phyloP scores from a whole-genome alignment of 2,797 vertebrate species.

The Rhynchonycteris naso region DNA sequence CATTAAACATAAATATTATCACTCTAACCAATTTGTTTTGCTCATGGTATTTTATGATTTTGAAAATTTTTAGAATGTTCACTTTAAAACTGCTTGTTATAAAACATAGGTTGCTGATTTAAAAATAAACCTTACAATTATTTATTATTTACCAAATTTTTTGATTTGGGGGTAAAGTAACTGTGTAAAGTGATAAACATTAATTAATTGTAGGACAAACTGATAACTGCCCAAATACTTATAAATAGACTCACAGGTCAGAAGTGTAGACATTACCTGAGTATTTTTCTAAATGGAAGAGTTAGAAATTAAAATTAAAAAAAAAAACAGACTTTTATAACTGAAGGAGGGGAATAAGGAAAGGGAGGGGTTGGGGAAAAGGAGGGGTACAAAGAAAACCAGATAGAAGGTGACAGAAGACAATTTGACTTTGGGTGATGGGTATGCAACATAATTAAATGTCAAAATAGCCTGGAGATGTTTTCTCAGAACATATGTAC shows the following conservation, averaged over 20 bases:
- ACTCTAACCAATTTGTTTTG: conserved; percentile 41
- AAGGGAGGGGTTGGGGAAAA: no score
- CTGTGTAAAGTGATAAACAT: conserved; percentile 32
- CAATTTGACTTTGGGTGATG: no score
- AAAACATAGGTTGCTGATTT: conserved; percentile 20
- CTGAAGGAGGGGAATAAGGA: no score
- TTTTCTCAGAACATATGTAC: no score
- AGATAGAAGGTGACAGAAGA: no score
- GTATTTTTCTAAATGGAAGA: background rate
- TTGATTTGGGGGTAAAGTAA: conserved; percentile 31
- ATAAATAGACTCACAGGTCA: conserved; percentile 17
- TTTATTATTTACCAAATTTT: conserved; percentile 15
- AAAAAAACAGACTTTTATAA: background rate
- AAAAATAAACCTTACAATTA: background rate
- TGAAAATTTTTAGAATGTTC: conserved; percentile 18
- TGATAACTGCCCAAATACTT: conserved; percentile 45
- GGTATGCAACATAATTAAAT: no score
- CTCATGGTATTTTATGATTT: conserved; percentile 18
- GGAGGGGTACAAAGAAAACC: no score
- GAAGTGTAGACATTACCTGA: background rate
- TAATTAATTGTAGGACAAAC: conserved; percentile 48
- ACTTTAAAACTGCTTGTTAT: conserved; percentile 41
- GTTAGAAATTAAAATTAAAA: background rate
- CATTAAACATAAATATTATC: background rate
- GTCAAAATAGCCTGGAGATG: no score